Evolutionary conservation across 35 echinoderm and acorn worm genomes (phyloP).

Genomic region (Lytechinus variegatus): DNA sequence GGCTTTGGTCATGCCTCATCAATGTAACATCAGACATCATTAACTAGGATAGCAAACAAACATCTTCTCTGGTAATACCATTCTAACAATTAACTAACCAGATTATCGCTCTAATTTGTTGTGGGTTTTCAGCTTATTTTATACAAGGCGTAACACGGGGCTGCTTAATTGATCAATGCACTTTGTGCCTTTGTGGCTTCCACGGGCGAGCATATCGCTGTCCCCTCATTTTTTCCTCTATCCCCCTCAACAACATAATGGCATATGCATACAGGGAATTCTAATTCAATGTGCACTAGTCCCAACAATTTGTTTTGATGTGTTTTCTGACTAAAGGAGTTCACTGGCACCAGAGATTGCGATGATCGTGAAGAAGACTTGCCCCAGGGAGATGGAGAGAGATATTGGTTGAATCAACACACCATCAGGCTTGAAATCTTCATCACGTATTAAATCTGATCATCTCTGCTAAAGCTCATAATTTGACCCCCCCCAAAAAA

Average conservation of each 20-base stretch:
- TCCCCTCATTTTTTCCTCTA: not conserved
- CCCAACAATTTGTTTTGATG: conserved; percentile 12
- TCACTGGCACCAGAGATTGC: not conserved
- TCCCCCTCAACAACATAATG: not conserved
- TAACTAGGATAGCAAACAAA: not conserved
- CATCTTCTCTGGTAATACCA: not conserved
- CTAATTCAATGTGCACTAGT: conserved; percentile 4
- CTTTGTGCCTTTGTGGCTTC: not conserved
- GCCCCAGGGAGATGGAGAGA: not conserved
- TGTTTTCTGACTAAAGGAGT: not conserved
- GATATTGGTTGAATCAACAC: conserved; percentile 2
- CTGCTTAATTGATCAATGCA: not conserved
- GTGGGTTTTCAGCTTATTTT: not conserved
- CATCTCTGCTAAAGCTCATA: not conserved
- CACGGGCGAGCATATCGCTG: not conserved
- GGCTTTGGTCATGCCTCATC: not conserved
- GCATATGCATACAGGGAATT: not conserved
- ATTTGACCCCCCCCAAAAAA: not conserved
- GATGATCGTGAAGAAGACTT: not conserved
- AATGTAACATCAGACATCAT: not conserved
- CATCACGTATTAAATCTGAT: not conserved
- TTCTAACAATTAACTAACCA: not conserved
- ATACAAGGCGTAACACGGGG: not conserved
- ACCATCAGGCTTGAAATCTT: not conserved
- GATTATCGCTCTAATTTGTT: conserved; percentile 19